These are phyloP conservation scores for Ennomos fuscantarius DNA, from an alignment of 2,888 invertebrate species.

Conservation along the genomic window DNA sequence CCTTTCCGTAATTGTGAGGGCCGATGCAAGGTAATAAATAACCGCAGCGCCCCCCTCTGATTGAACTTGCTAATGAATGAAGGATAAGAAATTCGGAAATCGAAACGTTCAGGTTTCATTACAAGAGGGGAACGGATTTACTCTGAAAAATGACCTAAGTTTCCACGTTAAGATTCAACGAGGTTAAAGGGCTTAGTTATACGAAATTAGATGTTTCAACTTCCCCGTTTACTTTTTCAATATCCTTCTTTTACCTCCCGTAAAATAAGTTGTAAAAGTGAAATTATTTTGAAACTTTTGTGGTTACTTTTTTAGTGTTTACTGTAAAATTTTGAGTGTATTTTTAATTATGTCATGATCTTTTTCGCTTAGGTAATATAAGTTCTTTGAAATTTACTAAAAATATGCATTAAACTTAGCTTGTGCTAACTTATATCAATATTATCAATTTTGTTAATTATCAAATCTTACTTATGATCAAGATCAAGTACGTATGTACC, in stretches of 20 bases:
- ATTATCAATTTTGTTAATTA: too few relatives aligned
- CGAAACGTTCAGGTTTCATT: constrained; percentile 62
- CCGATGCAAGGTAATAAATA: constrained; percentile 82
- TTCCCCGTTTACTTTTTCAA: constrained; percentile 30
- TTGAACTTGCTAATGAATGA: constrained; percentile 85
- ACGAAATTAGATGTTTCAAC: constrained; percentile 26
- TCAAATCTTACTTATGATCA: too few relatives aligned
- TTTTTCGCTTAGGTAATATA: too few relatives aligned
- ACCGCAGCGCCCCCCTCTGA: constrained; percentile 76
- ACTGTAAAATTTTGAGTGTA: constrained; percentile 12
- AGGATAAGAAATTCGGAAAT: constrained; percentile 81
- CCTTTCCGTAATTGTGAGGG: constrained; percentile 81
- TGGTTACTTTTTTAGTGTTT: constrained; percentile 20
- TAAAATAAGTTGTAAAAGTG: constrained; percentile 24
- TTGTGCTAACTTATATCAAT: too few relatives aligned
- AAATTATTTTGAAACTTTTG: constrained; percentile 24
- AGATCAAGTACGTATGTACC: too few relatives aligned
- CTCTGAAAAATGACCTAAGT: constrained; percentile 76
- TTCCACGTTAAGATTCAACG: constrained; percentile 44
- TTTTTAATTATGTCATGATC: background rate
- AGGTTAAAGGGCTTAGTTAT: constrained; percentile 33
- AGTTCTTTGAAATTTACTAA: too few relatives aligned
- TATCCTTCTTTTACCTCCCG: constrained; percentile 25
- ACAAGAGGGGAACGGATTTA: constrained; percentile 52
- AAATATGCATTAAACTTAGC: too few relatives aligned